A percentile compares a stretch with the other conserved stretches of the same genome.
Conservation (phyloP, 2,888 invertebrate genomes). For the Crioceris asparagi region DNA sequence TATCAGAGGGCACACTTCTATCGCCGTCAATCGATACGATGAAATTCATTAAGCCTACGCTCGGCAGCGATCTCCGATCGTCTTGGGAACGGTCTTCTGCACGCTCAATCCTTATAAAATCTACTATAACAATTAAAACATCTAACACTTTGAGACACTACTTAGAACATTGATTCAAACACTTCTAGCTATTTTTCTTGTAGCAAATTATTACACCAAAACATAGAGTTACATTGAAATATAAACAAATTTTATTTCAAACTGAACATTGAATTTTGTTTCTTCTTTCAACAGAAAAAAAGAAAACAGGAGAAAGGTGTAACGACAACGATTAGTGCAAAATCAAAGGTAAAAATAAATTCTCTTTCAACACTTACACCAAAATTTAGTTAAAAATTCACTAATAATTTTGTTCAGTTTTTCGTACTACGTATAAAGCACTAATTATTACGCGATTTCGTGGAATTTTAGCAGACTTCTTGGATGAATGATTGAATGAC, state of each 20-base stretch:
- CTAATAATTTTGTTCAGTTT: constrained; percentile 32
- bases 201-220: constrained; percentile 21
- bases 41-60: too few species aligned
- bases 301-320: constrained; percentile 20
- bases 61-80: too few species aligned
- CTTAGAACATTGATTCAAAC: constrained; percentile 21
- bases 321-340: constrained; percentile 33
- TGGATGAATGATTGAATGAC: constrained; percentile 19
- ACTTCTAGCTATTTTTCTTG: constrained; percentile 18
- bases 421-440: constrained; percentile 17
- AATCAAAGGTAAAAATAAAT: constrained; percentile 25
- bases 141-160: constrained; percentile 18
- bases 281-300: constrained; percentile 21
- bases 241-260: constrained; percentile 19
- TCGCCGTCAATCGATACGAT: too few species aligned
- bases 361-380: constrained; percentile 30
- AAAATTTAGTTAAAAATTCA: constrained; percentile 32
- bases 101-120: too few species aligned
- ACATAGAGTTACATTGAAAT: constrained; percentile 22
- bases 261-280: too few species aligned
- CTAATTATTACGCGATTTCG: constrained; percentile 16
- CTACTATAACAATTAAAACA: too few species aligned
- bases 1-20: too few species aligned
- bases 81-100: too few species aligned
- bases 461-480: constrained; percentile 20